A percentile compares a stretch with the other conserved stretches of the same genome.
phyloP scores from a whole-genome alignment of 1,140 invertebrate genomes.

The silkworm (Bombyx mori) region ASM3026992v2 NC_085117.1:12172501-12173000 shows the following conservation, averaged over 20 bases:
- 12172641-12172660: conserved; percentile 45
- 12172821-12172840: conserved; percentile 40
- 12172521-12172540: conserved; percentile 86
- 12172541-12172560: conserved; percentile 78
- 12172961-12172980: conserved; percentile 23
- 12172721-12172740: conserved; percentile 38
- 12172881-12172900: conserved; percentile 62
- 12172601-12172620: background rate
- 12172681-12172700: conserved; percentile 34
- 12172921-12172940: conserved; percentile 10
- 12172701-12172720: conserved; percentile 36
- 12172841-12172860: conserved; percentile 60
- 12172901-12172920: conserved; percentile 30
- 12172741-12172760: conserved; percentile 20
- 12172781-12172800: conserved; percentile 13
- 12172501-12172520: conserved; percentile 79
- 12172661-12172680: conserved; percentile 33
- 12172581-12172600: conserved; percentile 58
- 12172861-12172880: conserved; percentile 54
- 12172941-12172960: conserved; percentile 32
- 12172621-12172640: conserved; percentile 1
- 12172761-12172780: conserved; percentile 16
- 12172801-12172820: conserved; percentile 19
- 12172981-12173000: background rate
- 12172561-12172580: conserved; percentile 78